A percentile compares a stretch with the other conserved stretches of the same genome.
These are phyloP conservation scores for Galleria mellonella DNA, from an alignment of 1,140 invertebrate species.

Conservation along the genomic window DNA sequence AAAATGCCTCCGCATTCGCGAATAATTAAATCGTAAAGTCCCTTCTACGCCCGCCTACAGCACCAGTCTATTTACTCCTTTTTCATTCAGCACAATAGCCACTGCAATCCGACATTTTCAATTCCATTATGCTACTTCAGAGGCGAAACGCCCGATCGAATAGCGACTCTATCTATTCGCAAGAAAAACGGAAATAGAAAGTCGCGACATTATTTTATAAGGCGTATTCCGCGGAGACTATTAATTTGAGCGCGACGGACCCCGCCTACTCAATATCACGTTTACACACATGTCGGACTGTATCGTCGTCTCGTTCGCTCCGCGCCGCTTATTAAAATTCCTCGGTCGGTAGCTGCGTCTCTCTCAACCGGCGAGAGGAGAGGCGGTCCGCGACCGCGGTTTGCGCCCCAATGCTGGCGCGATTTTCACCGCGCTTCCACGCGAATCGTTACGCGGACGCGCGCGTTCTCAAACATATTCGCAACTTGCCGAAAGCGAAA, in stretches of 20 bases:
- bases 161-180: slow-evolving; percentile 10
- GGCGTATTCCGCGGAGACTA: slow-evolving; percentile 56
- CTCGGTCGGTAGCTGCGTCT: slow-evolving; percentile 59
- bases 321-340: slow-evolving; percentile 71
- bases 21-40: slow-evolving; percentile 75
- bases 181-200: slow-evolving; percentile 17
- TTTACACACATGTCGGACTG: slow-evolving; percentile 59
- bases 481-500: slow-evolving; percentile 18
- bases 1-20: slow-evolving; percentile 72
- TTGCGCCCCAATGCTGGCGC: slow-evolving; percentile 58
- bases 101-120: slow-evolving; percentile 51
- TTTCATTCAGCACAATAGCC: slow-evolving; percentile 73
- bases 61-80: slow-evolving; percentile 70
- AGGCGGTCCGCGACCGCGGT: slow-evolving; percentile 43
- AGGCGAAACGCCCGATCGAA: slow-evolving; percentile 5
- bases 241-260: slow-evolving; percentile 70
- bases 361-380: slow-evolving; percentile 46
- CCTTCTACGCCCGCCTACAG: slow-evolving; percentile 65
- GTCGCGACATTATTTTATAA: slow-evolving; percentile 26
- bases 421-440: slow-evolving; percentile 64
- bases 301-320: slow-evolving; percentile 59
- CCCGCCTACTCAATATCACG: slow-evolving; percentile 63
- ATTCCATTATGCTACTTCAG: slow-evolving; percentile 37
- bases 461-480: slow-evolving; percentile 36
- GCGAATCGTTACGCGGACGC: slow-evolving; percentile 56